phyloP scores from a whole-genome alignment of 2,113 vertebrate genomes.

The Myotis davidii region DNA sequence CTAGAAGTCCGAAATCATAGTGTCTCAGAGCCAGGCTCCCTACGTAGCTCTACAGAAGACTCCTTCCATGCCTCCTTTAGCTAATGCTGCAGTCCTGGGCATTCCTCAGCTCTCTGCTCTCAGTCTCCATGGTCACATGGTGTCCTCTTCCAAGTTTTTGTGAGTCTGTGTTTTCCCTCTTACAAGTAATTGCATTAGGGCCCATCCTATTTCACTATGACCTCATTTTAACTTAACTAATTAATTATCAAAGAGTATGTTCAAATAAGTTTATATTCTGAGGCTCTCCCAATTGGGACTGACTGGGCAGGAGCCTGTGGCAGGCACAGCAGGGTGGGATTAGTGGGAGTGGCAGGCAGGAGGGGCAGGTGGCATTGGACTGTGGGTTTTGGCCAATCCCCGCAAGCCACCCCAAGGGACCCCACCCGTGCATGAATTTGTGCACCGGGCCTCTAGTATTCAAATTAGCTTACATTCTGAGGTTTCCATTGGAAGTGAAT shows the following conservation, averaged over 20 bases:
- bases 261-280: background rate
- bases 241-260: background rate
- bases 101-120: background rate
- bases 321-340: too few relatives aligned
- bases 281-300: background rate
- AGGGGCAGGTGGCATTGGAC: too few relatives aligned
- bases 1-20: background rate
- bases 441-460: background rate
- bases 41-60: background rate
- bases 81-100: background rate
- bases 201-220: background rate
- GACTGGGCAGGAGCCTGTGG: too few relatives aligned
- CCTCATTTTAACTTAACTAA: background rate
- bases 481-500: background rate
- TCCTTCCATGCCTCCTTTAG: background rate
- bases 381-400: too few relatives aligned
- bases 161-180: background rate
- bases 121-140: background rate
- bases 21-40: background rate
- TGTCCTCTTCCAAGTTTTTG: background rate
- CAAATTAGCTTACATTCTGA: background rate
- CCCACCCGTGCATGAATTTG: too few relatives aligned
- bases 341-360: too few relatives aligned
- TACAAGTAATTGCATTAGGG: background rate
- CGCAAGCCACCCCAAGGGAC: too few relatives aligned